phyloP scores from a whole-genome alignment of 2,797 vertebrate genomes.

The Morelia viridis region DNA sequence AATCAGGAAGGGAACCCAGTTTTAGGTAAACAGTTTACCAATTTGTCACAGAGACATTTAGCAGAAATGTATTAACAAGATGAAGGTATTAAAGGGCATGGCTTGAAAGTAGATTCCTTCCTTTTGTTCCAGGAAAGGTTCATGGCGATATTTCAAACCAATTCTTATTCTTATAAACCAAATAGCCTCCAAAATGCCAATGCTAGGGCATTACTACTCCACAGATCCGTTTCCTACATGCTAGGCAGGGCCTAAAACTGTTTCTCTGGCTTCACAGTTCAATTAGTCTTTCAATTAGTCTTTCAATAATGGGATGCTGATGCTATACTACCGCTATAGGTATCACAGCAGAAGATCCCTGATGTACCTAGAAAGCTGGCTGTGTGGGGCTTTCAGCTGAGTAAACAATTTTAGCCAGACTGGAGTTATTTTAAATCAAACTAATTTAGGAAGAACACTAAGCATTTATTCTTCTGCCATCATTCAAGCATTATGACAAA shows the following conservation, averaged over 20 bases:
- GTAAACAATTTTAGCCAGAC: neutral
- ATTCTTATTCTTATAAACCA: neutral
- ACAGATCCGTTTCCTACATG: neutral
- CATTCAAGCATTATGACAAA: neutral
- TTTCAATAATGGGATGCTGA: neutral
- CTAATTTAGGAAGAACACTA: neutral
- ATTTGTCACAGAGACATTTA: neutral
- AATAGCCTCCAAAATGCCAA: neutral
- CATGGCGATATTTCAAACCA: neutral
- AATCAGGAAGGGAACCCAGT: neutral
- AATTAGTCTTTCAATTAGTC: too few relatives aligned
- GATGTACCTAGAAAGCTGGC: neutral
- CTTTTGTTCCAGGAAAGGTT: neutral
- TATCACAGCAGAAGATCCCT: too few relatives aligned
- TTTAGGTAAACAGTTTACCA: neutral
- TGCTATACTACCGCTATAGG: too few relatives aligned
- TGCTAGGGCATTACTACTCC: neutral
- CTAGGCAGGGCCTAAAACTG: neutral
- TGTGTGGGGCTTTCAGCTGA: neutral
- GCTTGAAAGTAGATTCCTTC: neutral
- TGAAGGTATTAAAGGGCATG: neutral
- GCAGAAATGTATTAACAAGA: neutral
- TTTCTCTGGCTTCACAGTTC: neutral
- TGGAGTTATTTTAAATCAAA: neutral
- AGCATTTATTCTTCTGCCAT: neutral